Evolutionary conservation across 2,797 vertebrate species (phyloP), one percentile per base, ranked within the genome.

Genomic region (Falco naumanni): DNA sequence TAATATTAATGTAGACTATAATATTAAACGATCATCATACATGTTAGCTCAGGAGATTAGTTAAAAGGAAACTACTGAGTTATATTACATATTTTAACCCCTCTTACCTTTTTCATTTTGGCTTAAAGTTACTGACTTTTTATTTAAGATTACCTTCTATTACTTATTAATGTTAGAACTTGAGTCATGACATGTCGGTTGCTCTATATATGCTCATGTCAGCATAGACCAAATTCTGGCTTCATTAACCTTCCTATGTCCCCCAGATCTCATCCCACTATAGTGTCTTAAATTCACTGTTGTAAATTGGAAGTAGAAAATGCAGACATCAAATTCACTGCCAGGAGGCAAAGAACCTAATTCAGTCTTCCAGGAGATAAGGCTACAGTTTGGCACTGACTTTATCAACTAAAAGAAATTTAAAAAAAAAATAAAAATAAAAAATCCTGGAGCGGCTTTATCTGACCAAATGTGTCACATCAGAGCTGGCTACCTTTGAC

Each of bases 331-430:
- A 81, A 47, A 78, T 70, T 24, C 47, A 61, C 25, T 45, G 37
- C 37, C 28, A 65, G 11, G 9, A 0, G 1, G 8, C 3, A 1
- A 61, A 48, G 39, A 50, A 31, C 28, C n/a, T 15, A 56, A 25
- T 60, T 85, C 10, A 50, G 15, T 64, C 45, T 70, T 92, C 20
- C 45, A 68, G 22, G 5, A 77, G 18, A 13, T 17, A 69, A 70
- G 29, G 47, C 21, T 71, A 78, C 17, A 37, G 17, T 79, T 68
- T 70, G 43, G 8, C n/a, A 56, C 10, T 34, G 33, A 41, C 6
- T 6, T 68, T 68, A 75, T 34, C 3, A 21, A 21, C 10, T 63
- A 56, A 51, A 29, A 54, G 19, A 22, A 48, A 48, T 20, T 48
- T 10, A 22, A 5, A 48, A 48, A 48, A 48, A 11, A 20, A 20